Evolutionary conservation across 2,113 vertebrate genomes (phyloP), one percentile per base, ranked within the genome.

Genomic region (Dascyllus trimaculatus): DNA sequence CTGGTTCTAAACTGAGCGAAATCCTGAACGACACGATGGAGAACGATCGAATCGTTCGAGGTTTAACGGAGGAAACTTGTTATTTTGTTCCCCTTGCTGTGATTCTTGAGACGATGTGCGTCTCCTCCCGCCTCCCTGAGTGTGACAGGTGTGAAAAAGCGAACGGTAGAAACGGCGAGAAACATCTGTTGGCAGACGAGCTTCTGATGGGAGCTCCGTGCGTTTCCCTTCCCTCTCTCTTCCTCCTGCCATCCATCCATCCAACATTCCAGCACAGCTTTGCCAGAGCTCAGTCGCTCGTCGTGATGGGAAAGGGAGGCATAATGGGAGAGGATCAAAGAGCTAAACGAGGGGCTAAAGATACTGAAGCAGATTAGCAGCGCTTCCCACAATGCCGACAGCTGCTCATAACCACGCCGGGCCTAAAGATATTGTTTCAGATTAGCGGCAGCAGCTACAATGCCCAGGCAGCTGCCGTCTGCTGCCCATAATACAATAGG

Each of bases 321-420:
- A 92, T 93, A 92, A 93, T 89, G 92, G 88, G 91, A 92, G 88
- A 45, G 92, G 93, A 94, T 94, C 90, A 93, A 90, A 94, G 89
- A 89, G 86, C 89, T 93, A 92, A 91, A 92, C 85, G 91, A 91
- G 80, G 74, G 92, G 89, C 92, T 94, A 89, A 93, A 93, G 91
- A 94, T 93, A 80, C 68, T 77, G 90, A 88, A 88, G 92, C 89
- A 93, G 94, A 95, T 94, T 92, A 95, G 84, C 86, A 49, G 90
- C 56, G 89, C 90, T 85, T 86, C 91, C 83, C 85, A 94, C 93
- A 92, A 92, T 88, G 90, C 88, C 72, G 84, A 93, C 94, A 94
- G 93, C 91, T 94, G 93, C 85, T 93, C 87, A 79, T 89, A 92
- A 91, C 92, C 71, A 35, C 86, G 54, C 81, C 25, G 79, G 81